phyloP scores from a whole-genome alignment of 2,113 vertebrate genomes.

The Nothobranchius furzeri region DNA sequence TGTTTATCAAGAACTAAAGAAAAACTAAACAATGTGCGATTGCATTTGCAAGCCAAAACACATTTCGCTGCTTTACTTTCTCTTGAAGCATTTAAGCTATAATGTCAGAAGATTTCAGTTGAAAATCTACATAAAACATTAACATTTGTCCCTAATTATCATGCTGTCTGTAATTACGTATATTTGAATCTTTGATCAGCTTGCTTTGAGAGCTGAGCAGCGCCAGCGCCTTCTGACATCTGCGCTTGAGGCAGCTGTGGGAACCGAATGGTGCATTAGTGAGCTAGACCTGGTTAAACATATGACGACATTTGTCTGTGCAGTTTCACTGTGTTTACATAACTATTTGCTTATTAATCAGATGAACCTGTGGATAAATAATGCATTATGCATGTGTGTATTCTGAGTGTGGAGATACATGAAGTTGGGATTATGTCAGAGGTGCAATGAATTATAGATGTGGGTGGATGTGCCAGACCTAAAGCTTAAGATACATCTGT shows the following conservation, averaged over 20 bases:
- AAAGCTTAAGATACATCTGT: constrained; percentile 30
- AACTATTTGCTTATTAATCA: constrained; percentile 30
- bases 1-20: constrained; percentile 43
- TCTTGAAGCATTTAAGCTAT: constrained; percentile 45
- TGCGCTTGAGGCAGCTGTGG: constrained; percentile 39
- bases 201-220: constrained; percentile 28
- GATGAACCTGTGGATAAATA: constrained; percentile 44
- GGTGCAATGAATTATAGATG: constrained; percentile 50
- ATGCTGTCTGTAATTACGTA: constrained; percentile 57
- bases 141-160: constrained; percentile 57
- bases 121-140: constrained; percentile 53
- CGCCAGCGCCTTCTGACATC: constrained; percentile 36
- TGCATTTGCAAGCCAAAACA: constrained; percentile 37
- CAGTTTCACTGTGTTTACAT: constrained; percentile 27
- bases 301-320: constrained; percentile 7
- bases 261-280: constrained; percentile 22
- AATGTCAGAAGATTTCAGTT: constrained; percentile 41
- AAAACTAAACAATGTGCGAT: constrained; percentile 44
- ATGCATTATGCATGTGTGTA: constrained; percentile 37
- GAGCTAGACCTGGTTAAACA: constrained; percentile 21
- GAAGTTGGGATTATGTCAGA: constrained; percentile 41
- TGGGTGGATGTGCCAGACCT: constrained; percentile 25
- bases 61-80: constrained; percentile 37
- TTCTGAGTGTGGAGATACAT: constrained; percentile 28
- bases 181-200: constrained; percentile 61